Evolutionary conservation across 2,888 invertebrate species (phyloP).

Genomic region (Troglohyphantes excavatus): DNA sequence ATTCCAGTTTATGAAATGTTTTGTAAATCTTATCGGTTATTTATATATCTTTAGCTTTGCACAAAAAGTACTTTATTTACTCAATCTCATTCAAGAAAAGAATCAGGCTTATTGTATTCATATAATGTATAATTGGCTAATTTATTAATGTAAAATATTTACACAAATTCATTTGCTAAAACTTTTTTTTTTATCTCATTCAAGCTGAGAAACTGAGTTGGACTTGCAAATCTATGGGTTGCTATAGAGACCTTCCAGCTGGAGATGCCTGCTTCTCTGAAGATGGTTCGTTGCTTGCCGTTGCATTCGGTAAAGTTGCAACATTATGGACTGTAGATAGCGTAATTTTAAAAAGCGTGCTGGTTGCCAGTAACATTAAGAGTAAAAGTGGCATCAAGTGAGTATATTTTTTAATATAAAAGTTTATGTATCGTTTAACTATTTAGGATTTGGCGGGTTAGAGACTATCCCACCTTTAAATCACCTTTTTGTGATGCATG

Average conservation of each 20-base stretch:
- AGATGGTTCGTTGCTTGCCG: conserved; percentile 90
- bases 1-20: no score
- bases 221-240: conserved; percentile 87
- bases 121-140: no score
- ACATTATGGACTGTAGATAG: conserved; percentile 86
- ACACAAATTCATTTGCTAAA: neutral
- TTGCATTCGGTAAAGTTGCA: conserved; percentile 87
- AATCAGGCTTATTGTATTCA: no score
- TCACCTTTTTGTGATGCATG: no score
- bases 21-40: no score
- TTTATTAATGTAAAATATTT: neutral
- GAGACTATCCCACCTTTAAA: no score
- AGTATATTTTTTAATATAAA: no score
- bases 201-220: conserved; percentile 86
- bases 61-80: no score
- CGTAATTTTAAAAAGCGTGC: conserved; percentile 8
- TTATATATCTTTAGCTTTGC: no score
- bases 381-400: conserved; percentile 36
- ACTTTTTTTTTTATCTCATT: conserved; percentile 4
- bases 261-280: conserved; percentile 87
- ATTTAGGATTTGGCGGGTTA: neutral
- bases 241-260: conserved; percentile 86
- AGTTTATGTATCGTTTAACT: no score
- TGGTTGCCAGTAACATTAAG: neutral
- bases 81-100: no score